Base-by-base conservation (phyloP, 2,888 invertebrate species). In the Heterodera filipjevi region DNA sequence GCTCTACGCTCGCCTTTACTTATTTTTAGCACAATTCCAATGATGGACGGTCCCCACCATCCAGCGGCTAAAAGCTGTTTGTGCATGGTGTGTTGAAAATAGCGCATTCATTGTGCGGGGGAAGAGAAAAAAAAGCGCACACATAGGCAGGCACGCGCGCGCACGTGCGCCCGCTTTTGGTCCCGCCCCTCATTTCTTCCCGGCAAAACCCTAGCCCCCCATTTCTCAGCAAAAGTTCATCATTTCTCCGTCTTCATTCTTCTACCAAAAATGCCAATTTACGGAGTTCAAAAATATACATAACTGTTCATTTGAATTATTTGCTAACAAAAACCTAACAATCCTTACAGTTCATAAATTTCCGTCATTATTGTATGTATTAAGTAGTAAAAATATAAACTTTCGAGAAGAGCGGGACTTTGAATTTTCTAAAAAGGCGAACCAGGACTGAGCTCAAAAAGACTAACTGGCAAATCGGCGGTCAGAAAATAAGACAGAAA, bases 191-290 rank as follows among this genome's bases (percentile, higher is more conserved):
- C 27, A 12, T n/a, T 5, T 59, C 12, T n/a, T 59, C 59, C 59
- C 59, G 59, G 59, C 59, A 59, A 59, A 59, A 59, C 59, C 59
- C 27, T 49, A 6, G 10, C 53, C 53, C 30, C 39, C 46, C 49
- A 71, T 71, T 71, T 35, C 39, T 16, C 30, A 49, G 22, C n/a
- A 33, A 27, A 49, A 27, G 35, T 73, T 73, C 39, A 73, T 49
- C 35, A 22, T 2, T 14, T 44, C 46, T 3, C 33, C 22, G 5
- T 72, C 49, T 53, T 53, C 53, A 53, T 22, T 19, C 27, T 22
- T 27, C 27, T 27, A 49, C 59, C 59, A 10, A 59, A 59, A 59
- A 27, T 27, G 59, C 16, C 16, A 12, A 2, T 1, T 16, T 53
- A 5, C 14, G 22, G 5, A 19, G 5, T 2, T 53, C 2, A 5